Conservation (phyloP, 2,113 vertebrate genomes). For the Arvicanthis niloticus region DNA sequence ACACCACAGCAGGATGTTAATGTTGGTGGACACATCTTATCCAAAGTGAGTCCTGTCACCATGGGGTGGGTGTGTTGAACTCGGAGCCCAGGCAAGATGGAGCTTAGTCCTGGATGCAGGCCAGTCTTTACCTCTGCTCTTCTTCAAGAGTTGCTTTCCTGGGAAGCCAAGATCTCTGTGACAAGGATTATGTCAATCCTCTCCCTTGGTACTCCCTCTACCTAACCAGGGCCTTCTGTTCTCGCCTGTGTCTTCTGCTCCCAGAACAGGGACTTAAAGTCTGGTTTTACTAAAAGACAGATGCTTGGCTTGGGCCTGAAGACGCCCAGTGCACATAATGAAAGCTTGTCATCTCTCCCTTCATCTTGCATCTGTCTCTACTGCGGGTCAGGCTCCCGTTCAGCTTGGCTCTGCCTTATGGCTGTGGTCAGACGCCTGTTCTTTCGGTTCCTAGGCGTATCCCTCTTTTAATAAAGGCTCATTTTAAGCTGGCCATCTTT, state of each 20-base stretch:
- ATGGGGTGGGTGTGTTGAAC: neutral
- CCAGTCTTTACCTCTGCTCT: neutral
- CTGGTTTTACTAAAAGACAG: neutral
- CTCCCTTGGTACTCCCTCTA: neutral
- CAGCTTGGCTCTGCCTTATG: neutral
- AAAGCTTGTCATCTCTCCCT: neutral
- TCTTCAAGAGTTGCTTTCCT: neutral
- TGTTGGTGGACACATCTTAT: neutral
- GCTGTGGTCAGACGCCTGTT: neutral
- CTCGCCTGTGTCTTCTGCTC: neutral
- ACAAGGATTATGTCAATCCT: no score
- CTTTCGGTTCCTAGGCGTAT: neutral
- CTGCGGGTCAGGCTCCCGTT: neutral
- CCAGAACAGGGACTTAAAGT: neutral
- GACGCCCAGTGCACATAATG: neutral
- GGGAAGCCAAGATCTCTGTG: neutral
- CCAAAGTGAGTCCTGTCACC: no score
- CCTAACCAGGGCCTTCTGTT: neutral
- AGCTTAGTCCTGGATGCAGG: neutral
- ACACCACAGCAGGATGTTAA: neutral
- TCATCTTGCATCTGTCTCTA: neutral
- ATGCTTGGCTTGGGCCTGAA: neutral
- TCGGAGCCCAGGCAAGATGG: neutral
- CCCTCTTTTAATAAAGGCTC: neutral
- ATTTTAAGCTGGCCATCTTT: neutral